phyloP scores from a whole-genome alignment of 2,797 vertebrate species.

The Sciurus carolinensis region DNA sequence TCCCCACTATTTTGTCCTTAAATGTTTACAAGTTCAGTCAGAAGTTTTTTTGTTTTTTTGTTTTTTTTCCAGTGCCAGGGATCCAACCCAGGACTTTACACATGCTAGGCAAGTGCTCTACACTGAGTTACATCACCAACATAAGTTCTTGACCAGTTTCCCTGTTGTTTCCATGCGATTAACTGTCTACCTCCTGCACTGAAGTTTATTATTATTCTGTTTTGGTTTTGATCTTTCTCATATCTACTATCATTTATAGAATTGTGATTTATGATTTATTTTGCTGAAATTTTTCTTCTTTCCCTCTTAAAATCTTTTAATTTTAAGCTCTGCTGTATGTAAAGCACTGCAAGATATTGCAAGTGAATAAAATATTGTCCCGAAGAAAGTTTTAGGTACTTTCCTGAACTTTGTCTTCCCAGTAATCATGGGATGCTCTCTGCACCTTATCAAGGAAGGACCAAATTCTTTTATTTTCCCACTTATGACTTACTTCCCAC shows the following conservation, averaged over 20 bases:
- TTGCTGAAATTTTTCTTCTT: neutral
- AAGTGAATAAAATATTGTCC: neutral
- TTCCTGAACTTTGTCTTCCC: neutral
- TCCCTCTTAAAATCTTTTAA: neutral
- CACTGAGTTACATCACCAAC: neutral
- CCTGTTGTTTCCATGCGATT: neutral
- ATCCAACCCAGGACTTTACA: neutral
- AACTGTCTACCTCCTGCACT: neutral
- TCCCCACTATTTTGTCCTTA: neutral
- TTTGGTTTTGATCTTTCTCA: neutral
- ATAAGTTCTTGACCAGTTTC: neutral
- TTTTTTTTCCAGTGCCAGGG: too few relatives aligned
- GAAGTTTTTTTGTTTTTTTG: neutral
- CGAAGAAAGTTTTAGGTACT: neutral
- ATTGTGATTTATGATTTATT: neutral
- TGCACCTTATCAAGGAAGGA: neutral
- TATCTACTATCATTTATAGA: neutral
- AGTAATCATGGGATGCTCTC: neutral
- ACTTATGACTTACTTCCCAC: neutral
- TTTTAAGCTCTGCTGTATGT: neutral
- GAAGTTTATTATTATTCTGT: neutral
- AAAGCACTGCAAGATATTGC: neutral
- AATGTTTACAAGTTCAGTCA: neutral
- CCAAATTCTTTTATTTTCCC: constrained; percentile 37
- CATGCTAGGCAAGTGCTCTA: neutral